Base-by-base conservation (phyloP, 2,888 invertebrate genomes). In the Epirrhoe alternata region DNA sequence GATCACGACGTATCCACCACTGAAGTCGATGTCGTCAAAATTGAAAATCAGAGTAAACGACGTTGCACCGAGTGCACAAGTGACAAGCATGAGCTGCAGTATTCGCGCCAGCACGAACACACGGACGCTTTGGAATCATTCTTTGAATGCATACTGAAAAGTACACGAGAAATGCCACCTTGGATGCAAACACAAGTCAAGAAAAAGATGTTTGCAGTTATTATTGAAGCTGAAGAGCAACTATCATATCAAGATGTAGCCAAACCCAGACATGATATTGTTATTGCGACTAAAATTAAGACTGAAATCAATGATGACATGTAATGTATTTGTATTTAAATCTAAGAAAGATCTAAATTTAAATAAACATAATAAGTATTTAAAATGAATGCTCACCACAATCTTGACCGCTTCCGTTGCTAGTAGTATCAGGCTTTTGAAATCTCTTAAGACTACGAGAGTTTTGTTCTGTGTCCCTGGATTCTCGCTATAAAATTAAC, bases 171-270 rank as follows among this genome's bases (percentile, higher is more conserved):
- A 58, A 91, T 92, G 92, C 91, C 92, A 0, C 78, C 72, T 8
- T 90, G 88, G 89, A 90, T 92, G 89, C 92, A 92, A 77, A 92
- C 91, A 1, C 90, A 90, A 80, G 90, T 92, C 0, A 92, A 92
- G 72, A 92, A 91, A 73, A 92, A 88, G 76, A 90, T 92, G 76
- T 92, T 92, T 67, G 88, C 87, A 0, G 86, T 91, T 4, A 87
- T 92, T 16, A 92, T 92, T 63, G 89, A 91, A 30, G 89, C 92
- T 0, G 92, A 92, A 67, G 91, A 92, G 75, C 77, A 77, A 50
- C 73, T 91, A 7, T 85, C 88, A 1, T 73, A 79, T 7, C 83
- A 80, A 69, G 76, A 72, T 6, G 77, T 76, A 51, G 57, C 58
- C 14, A 64, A 63, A n/a, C 6, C 63, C 12, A 63, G 66, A 47